Evolutionary conservation across 2,113 vertebrate species (phyloP).

Genomic region (Cnemophilus loriae): DNA sequence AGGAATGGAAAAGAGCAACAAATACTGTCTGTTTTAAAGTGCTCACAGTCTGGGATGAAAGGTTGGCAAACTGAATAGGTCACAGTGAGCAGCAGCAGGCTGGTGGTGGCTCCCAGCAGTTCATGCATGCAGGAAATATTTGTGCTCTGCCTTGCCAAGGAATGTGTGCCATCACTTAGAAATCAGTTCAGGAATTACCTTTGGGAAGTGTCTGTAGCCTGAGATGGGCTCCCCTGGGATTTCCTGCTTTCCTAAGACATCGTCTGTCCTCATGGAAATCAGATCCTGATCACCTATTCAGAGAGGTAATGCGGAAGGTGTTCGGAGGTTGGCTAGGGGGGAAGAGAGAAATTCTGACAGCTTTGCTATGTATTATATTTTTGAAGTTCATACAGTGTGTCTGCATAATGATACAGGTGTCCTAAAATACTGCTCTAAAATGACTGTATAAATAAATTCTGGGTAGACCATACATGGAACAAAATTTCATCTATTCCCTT

Average conservation of each 20-base stretch:
- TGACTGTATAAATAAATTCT: not conserved
- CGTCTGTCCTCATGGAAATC: not conserved
- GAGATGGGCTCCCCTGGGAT: not conserved
- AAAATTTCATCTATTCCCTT: not conserved
- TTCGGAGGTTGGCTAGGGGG: not conserved
- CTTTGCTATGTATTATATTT: not conserved
- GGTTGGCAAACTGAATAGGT: not conserved
- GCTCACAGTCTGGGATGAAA: not conserved
- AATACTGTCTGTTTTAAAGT: not conserved
- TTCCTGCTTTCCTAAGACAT: not conserved
- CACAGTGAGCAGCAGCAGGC: not conserved
- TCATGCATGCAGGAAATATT: not conserved
- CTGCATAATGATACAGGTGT: not conserved
- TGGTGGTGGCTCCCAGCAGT: conserved; percentile 24
- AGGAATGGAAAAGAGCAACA: conserved; percentile 11
- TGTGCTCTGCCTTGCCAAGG: conserved; percentile 20
- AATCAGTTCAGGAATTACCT: conserved; percentile 3
- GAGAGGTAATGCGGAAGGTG: not conserved
- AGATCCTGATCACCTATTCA: not conserved
- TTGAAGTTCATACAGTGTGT: not conserved
- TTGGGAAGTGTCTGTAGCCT: not conserved
- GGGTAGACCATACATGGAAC: not conserved
- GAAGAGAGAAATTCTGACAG: not conserved
- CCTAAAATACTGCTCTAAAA: not conserved
- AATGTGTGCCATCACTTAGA: not conserved